Evolutionary conservation across 2,797 vertebrate genomes (phyloP), one percentile per base, ranked within the genome.

Genomic region (Psittacula echo): DNA sequence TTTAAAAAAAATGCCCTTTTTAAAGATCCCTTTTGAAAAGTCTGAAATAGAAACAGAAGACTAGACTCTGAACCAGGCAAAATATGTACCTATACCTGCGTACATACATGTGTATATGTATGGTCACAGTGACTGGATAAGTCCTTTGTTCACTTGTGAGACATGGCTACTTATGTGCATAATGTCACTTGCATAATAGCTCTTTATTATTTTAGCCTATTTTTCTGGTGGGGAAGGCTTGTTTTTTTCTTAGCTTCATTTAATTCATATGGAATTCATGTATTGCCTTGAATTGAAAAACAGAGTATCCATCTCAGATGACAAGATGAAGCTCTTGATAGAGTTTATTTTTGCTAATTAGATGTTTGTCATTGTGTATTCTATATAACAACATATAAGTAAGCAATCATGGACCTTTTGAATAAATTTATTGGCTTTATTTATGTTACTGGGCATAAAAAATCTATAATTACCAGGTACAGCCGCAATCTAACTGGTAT

Each of bases 401-500:
- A 98, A 98, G 98, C 97, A 98, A 96, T 96, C 48, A 44, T 75
- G 94, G 97, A 97, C 97, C 98, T 98, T 96, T 97, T 96, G 98
- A 97, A 98, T 98, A 97, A 97, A 98, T 98, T 97, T 97, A 98
- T 97, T 97, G 94, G 95, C 97, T 98, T 98, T 98, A 98, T 98
- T 98, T 98, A 98, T 98, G 97, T 98, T 98, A 97, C 96, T 95
- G 95, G 96, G 95, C 95, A 96, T 98, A 98, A 97, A 97, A 98
- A 98, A 97, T 97, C 97, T 97, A 98, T 98, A 98, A 98, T 98
- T 98, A 98, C 97, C 96, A 98, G 98, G 97, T 98, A 98, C 93
- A 98, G 95, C 95, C 75, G 56, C 97, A 94, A 85, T 96, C 97
- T 97, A 98, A 98, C 98, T 97, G 97, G 96, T 98, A 98, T 98